These are phyloP conservation scores for Drosophila bocqueti DNA, from an alignment of 1,140 invertebrate genomes.

Conservation along the genomic window DNA sequence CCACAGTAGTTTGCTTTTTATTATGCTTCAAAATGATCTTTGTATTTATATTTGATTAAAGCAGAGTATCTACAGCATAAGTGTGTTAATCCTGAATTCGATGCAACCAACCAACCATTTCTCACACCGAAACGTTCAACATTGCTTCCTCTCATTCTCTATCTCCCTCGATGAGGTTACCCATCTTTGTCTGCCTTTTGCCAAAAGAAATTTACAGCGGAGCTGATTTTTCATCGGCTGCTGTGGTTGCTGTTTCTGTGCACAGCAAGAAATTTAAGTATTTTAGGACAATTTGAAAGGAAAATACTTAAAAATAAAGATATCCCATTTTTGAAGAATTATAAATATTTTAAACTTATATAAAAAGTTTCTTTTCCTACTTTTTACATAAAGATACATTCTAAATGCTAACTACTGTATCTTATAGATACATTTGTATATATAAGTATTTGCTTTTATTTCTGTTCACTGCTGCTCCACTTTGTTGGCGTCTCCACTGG, in stretches of 20 bases:
- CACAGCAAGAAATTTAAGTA: not conserved
- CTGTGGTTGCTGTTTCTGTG: conserved; percentile 30
- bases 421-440: not conserved
- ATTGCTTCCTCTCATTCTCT: conserved; percentile 2
- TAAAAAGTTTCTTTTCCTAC: not conserved
- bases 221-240: conserved; percentile 61
- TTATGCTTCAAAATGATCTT: not conserved
- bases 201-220: conserved; percentile 71
- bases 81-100: not conserved
- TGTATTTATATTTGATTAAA: not conserved
- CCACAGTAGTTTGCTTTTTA: not conserved
- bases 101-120: conserved; percentile 41
- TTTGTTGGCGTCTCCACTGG: conserved; percentile 54
- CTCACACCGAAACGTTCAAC: conserved; percentile 44
- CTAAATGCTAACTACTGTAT: not conserved
- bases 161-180: not conserved
- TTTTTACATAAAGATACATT: not conserved
- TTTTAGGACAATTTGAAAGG: not conserved
- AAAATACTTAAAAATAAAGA: too few relatives aligned
- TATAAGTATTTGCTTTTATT: conserved; percentile 10
- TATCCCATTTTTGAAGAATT: not conserved
- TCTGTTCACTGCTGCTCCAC: conserved; percentile 44
- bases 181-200: conserved; percentile 29
- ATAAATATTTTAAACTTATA: not conserved
- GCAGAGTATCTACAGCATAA: not conserved